Evolutionary conservation across 92 coral and sea anemone genomes (phyloP).

Genomic region (Heteractis magnifica): DNA sequence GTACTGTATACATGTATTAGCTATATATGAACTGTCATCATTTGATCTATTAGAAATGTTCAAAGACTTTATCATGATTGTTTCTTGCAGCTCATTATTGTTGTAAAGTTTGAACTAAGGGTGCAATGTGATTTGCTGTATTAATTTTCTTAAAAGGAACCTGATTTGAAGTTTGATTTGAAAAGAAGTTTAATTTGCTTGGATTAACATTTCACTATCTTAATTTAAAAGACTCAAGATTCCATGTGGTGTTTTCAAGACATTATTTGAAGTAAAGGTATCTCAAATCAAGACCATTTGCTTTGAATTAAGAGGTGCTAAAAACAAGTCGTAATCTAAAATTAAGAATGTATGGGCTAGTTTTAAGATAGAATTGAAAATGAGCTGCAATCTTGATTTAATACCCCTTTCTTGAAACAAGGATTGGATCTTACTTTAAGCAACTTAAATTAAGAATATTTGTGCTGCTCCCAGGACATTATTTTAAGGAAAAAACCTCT

Average conservation of each 20-base stretch:
- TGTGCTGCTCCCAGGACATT: constrained; percentile 6
- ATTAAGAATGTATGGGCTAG: neutral
- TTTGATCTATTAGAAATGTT: no score
- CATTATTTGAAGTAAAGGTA: neutral
- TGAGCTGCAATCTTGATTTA: neutral
- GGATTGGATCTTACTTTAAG: constrained; percentile 4
- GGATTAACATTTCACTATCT: neutral
- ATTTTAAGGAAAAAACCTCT: neutral
- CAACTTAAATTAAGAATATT: constrained; percentile 2
- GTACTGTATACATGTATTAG: neutral
- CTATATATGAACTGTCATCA: neutral
- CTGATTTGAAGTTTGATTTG: neutral
- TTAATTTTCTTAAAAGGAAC: no score
- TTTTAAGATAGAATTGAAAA: neutral
- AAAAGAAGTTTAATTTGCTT: neutral
- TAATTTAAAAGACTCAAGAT: neutral
- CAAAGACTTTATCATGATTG: neutral
- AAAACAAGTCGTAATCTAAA: neutral
- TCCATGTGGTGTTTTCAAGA: neutral
- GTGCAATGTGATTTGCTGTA: neutral
- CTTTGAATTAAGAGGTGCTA: neutral
- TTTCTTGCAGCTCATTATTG: neutral
- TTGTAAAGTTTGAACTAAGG: neutral
- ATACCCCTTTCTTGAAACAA: constrained; percentile 2
- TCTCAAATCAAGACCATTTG: constrained; percentile 1